These are phyloP conservation scores for Virgularia gustaviana DNA, from an alignment of 92 coral and sea anemone species.

Conservation along the genomic window DNA sequence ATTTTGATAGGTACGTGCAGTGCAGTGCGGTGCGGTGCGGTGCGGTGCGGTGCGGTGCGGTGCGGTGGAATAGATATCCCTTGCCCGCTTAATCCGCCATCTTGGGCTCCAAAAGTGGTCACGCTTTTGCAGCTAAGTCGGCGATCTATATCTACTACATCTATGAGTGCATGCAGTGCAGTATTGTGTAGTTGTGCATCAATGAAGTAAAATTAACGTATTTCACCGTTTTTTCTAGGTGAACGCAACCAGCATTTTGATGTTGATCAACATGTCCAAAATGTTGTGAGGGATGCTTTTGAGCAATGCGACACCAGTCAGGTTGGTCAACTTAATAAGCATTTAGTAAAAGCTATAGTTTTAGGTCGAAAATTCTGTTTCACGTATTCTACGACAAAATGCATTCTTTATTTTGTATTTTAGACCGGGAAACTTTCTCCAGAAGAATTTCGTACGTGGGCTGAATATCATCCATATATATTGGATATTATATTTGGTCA, in stretches of 20 bases:
- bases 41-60: background rate
- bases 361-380: no score
- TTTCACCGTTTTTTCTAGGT: conserved; percentile 8
- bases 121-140: no score
- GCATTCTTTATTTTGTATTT: background rate
- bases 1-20: background rate
- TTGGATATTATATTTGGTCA: conserved; percentile 92
- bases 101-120: no score
- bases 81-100: no score
- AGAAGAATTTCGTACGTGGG: conserved; percentile 84
- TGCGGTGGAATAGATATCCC: background rate
- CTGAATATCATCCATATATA: conserved; percentile 82
- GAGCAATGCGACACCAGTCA: conserved; percentile 51
- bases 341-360: no score
- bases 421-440: conserved; percentile 86
- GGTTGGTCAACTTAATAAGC: no score
- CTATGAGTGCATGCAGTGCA: no score
- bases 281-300: conserved; percentile 58
- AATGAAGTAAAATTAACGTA: no score
- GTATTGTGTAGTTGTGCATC: no score
- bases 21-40: background rate
- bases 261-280: conserved; percentile 49
- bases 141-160: no score
- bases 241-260: conserved; percentile 24
- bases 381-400: no score